A percentile compares a stretch with the other conserved stretches of the same genome.
Evolutionary conservation across 2,797 vertebrate species (phyloP).

Genomic region (Girardinus metallicus): DNA sequence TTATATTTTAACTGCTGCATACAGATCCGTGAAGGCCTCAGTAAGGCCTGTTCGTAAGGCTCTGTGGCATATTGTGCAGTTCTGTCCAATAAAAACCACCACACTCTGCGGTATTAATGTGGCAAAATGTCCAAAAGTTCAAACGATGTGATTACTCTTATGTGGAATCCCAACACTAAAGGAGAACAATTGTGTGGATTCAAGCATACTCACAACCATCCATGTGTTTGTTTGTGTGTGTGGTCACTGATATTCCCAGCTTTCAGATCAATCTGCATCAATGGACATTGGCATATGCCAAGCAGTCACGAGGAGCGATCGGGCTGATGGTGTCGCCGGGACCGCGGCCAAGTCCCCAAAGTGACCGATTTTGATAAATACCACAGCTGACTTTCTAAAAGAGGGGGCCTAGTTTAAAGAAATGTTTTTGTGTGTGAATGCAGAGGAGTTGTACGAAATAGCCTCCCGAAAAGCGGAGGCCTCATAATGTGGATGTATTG

Average conservation of each 20-base stretch:
- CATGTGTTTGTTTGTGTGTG: slow-evolving; percentile 4
- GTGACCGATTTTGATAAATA: slow-evolving; percentile 61
- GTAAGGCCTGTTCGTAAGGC: background rate
- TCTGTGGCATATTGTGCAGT: background rate
- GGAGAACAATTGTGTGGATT: background rate
- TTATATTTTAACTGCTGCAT: background rate
- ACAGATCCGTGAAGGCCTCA: background rate
- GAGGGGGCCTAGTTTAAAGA: slow-evolving; percentile 25
- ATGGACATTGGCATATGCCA: slow-evolving; percentile 48
- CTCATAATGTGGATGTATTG: slow-evolving; percentile 72
- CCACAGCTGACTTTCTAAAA: slow-evolving; percentile 48
- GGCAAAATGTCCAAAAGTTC: background rate
- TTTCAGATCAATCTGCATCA: slow-evolving; percentile 49
- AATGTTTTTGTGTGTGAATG: slow-evolving; percentile 13
- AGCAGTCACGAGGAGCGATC: slow-evolving; percentile 50
- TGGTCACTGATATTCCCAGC: slow-evolving; percentile 23
- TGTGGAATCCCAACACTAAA: slow-evolving; percentile 6
- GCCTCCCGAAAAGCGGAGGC: slow-evolving; percentile 30
- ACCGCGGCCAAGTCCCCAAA: slow-evolving; percentile 44
- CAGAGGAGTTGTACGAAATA: slow-evolving; percentile 50
- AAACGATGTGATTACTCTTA: background rate
- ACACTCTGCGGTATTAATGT: background rate
- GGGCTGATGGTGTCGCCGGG: slow-evolving; percentile 40
- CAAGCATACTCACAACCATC: background rate
- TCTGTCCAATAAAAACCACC: background rate